Conservation (phyloP, 2,888 invertebrate species). For the Bellardia pandia region DNA sequence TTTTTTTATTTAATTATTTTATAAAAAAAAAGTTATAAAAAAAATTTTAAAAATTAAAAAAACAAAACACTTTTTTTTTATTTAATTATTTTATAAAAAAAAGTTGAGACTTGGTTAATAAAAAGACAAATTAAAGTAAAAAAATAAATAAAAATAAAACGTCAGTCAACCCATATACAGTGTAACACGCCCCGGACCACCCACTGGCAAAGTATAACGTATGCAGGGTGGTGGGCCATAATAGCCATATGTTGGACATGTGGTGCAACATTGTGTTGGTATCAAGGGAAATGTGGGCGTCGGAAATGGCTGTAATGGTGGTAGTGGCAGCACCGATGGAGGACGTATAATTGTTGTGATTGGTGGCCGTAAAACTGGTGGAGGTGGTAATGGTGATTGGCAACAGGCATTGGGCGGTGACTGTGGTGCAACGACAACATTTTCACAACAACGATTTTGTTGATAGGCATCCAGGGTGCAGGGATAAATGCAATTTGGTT, state of each 20-base stretch:
- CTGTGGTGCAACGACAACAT: conserved; percentile 66
- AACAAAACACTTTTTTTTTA: too few species aligned
- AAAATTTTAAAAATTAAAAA: too few species aligned
- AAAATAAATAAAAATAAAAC: conserved; percentile 1
- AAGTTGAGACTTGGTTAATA: not conserved
- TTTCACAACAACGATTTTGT: conserved; percentile 78
- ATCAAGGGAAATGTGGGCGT: conserved; percentile 42
- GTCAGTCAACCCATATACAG: conserved; percentile 49
- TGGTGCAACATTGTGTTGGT: conserved; percentile 78
- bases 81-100: not conserved
- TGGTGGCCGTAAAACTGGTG: conserved; percentile 57
- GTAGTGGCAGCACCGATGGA: conserved; percentile 66
- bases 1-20: too few species aligned
- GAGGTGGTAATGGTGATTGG: conserved; percentile 47
- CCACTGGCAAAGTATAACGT: conserved; percentile 61
- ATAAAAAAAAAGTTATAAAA: not conserved
- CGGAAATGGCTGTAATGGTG: conserved; percentile 55
- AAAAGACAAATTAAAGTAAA: not conserved
- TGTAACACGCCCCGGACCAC: conserved; percentile 64
- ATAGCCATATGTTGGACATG: conserved; percentile 77
- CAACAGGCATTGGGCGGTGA: conserved; percentile 62
- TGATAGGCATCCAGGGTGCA: conserved; percentile 79
- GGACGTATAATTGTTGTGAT: conserved; percentile 48
- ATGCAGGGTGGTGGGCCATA: conserved; percentile 79
- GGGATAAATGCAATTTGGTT: conserved; percentile 76